These are phyloP conservation scores for Lethrus apterus DNA, from an alignment of 1,140 invertebrate genomes.

Conservation along the genomic window DNA sequence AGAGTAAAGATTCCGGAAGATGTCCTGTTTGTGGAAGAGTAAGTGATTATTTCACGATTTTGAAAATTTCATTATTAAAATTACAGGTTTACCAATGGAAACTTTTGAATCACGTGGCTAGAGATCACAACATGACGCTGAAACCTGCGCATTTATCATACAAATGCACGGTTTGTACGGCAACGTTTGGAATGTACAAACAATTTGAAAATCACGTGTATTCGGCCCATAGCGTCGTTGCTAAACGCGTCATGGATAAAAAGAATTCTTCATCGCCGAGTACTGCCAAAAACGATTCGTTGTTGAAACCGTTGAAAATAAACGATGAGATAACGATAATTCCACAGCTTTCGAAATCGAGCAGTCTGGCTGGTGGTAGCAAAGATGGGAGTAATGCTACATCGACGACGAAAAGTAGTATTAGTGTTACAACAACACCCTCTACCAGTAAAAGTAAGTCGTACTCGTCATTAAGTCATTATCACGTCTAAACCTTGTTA, in stretches of 20 bases:
- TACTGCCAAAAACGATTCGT: conserved; percentile 51
- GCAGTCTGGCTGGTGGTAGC: conserved; percentile 22
- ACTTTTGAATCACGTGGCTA: conserved; percentile 79
- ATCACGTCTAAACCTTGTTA: conserved; percentile 3
- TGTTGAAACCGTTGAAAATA: conserved; percentile 78
- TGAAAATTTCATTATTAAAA: conserved; percentile 4
- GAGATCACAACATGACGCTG: conserved; percentile 82
- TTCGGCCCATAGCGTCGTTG: conserved; percentile 80
- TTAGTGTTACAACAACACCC: conserved; percentile 14
- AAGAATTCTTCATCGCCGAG: conserved; percentile 45
- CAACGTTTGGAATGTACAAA: conserved; percentile 91
- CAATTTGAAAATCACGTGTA: conserved; percentile 92
- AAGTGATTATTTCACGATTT: conserved; percentile 36
- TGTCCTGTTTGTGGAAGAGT: conserved; percentile 90
- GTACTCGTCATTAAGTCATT: not conserved
- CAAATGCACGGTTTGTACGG: conserved; percentile 91
- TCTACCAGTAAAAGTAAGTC: conserved; percentile 23
- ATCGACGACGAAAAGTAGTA: conserved; percentile 17
- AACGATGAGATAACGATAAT: conserved; percentile 91
- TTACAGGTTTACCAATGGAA: conserved; percentile 87
- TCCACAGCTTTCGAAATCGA: conserved; percentile 66
- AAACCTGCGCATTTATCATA: conserved; percentile 89
- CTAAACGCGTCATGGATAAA: conserved; percentile 71
- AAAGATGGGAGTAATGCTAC: conserved; percentile 30
- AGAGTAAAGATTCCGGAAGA: conserved; percentile 85